Percentiles rank a stretch among this genome's conserved stretches.
phyloP scores from a whole-genome alignment of 2,888 invertebrate species.

The Campopleginae sp. region DNA sequence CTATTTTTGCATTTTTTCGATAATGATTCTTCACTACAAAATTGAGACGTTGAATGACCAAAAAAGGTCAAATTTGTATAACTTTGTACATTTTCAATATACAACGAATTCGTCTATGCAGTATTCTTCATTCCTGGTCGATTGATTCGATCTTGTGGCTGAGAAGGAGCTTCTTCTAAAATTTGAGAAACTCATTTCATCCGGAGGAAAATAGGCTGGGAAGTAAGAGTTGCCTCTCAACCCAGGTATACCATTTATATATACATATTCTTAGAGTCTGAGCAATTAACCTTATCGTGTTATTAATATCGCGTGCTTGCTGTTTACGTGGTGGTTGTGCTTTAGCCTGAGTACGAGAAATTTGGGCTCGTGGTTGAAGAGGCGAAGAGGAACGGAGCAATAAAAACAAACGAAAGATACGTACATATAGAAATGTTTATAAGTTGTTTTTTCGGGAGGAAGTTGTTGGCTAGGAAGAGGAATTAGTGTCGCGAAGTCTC shows the following conservation, averaged over 20 bases:
- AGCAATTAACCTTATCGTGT: constrained; percentile 75
- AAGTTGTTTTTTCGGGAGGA: constrained; percentile 14
- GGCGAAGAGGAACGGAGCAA: background rate
- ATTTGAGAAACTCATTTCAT: constrained; percentile 59
- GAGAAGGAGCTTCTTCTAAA: constrained; percentile 21
- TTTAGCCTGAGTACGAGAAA: constrained; percentile 16
- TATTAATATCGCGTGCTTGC: constrained; percentile 73
- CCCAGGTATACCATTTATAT: constrained; percentile 8
- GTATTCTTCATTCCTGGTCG: no score
- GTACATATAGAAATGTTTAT: constrained; percentile 11
- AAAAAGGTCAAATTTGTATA: no score
- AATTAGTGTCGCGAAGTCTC: constrained; percentile 41
- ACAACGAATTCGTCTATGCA: no score
- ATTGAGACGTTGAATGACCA: no score
- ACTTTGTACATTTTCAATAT: no score
- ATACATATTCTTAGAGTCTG: constrained; percentile 43
- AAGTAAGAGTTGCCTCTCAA: background rate
- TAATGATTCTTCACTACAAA: no score
- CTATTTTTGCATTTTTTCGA: background rate
- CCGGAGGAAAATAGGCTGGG: constrained; percentile 33
- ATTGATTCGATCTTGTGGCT: background rate
- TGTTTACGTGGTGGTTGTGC: constrained; percentile 52
- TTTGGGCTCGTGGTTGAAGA: background rate
- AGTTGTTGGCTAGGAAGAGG: constrained; percentile 10
- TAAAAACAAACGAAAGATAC: background rate